Evolutionary conservation across 1,140 invertebrate genomes (phyloP).

Genomic region (Stegodyphus dumicola): DNA sequence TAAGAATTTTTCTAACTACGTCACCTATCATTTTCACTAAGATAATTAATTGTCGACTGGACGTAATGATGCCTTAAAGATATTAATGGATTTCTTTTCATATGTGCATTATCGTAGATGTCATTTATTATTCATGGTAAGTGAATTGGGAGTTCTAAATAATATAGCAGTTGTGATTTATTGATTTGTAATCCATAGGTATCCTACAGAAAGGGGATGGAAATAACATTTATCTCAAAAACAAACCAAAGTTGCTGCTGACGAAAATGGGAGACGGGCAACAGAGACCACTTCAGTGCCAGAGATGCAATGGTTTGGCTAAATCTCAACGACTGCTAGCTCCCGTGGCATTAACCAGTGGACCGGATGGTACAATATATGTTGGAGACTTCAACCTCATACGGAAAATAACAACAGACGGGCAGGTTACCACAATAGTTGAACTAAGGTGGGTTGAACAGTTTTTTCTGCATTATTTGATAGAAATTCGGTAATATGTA

Average conservation of each 20-base stretch:
- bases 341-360: constrained; percentile 91
- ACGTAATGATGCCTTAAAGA: too few species aligned
- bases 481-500: too few species aligned
- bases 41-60: too few species aligned
- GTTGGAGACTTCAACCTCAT: constrained; percentile 98
- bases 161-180: too few species aligned
- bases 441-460: constrained; percentile 73
- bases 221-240: constrained; percentile 90
- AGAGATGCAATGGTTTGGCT: constrained; percentile 82
- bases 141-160: too few species aligned
- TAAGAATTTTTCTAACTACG: too few species aligned
- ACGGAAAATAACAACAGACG: constrained; percentile 89
- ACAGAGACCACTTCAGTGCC: constrained; percentile 80
- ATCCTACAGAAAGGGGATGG: constrained; percentile 97
- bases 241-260: constrained; percentile 82
- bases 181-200: constrained; percentile 59
- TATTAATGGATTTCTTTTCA: too few species aligned
- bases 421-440: constrained; percentile 91
- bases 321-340: constrained; percentile 88
- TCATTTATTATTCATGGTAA: too few species aligned
- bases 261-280: constrained; percentile 94
- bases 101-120: too few species aligned
- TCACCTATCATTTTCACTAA: too few species aligned
- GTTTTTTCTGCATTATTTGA: too few species aligned
- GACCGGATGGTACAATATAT: constrained; percentile 94